phyloP scores from a whole-genome alignment of 2,797 vertebrate genomes.

The Natrix natrix region DNA sequence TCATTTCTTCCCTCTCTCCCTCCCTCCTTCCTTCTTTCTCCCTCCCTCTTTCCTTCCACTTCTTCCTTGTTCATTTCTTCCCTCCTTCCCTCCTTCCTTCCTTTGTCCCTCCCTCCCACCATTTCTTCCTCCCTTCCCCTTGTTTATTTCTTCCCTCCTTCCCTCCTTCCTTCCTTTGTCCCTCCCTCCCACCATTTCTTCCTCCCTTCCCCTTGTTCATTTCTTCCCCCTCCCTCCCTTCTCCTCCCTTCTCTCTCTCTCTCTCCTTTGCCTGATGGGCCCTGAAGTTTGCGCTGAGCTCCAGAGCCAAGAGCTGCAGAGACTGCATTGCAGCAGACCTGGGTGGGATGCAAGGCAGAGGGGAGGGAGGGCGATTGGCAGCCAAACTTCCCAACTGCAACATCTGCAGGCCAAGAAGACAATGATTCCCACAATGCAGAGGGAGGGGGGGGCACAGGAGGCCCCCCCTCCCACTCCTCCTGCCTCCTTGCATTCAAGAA shows the following conservation, averaged over 20 bases:
- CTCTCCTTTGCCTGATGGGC: not conserved
- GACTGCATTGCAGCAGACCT: constrained; percentile 27
- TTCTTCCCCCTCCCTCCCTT: too few relatives aligned
- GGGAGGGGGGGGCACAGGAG: not conserved
- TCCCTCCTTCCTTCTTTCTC: accelerated
- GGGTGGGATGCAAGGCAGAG: not conserved
- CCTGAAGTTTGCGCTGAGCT: not conserved
- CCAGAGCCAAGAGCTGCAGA: not conserved
- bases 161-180: too few relatives aligned
- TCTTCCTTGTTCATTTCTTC: accelerated
- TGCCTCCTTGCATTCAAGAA: not conserved
- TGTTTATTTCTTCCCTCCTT: too few relatives aligned
- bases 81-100: too few relatives aligned
- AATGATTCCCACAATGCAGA: not conserved
- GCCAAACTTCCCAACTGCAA: too few relatives aligned
- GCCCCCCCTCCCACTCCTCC: too few relatives aligned
- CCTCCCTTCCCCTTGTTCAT: too few relatives aligned
- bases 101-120: too few relatives aligned
- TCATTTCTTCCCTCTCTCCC: too few relatives aligned
- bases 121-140: too few relatives aligned
- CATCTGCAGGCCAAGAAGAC: not conserved
- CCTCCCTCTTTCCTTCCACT: accelerated
- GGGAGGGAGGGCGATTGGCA: not conserved
- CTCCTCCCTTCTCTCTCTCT: too few relatives aligned
- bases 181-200: too few relatives aligned